Evolutionary conservation across 2,888 invertebrate species (phyloP), one percentile per base, ranked within the genome.

Genomic region (Dryococelus australis): DNA sequence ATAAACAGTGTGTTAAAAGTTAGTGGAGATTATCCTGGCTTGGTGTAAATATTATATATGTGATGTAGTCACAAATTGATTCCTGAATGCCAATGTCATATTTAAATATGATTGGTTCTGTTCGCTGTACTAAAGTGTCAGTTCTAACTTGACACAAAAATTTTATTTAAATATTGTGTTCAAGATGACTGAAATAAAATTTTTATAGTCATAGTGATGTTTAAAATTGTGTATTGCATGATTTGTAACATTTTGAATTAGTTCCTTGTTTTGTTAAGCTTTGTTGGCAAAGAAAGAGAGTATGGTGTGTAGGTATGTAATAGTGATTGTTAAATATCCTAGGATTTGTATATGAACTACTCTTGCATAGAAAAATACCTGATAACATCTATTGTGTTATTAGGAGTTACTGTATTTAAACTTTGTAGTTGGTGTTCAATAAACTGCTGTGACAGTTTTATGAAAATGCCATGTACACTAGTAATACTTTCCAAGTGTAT

Each of bases 1-100:
- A 88, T 89, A 81, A 88, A 85, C 10, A 16, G 26, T 24, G 84
- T 16, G 9, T 80, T 53, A 51, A 47, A 47, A 24, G 20, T 65
- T 16, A 65, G 8, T 65, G 65, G 20, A 65, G 65, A 65, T 65
- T 9, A 65, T 35, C 65, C n/a, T 10, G 20, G 65, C 65, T 65
- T 65, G 13, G n/a, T 65, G 65, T 65, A 65, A 65, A n/a, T 65
- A 24, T 65, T 65, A 65, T 24, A n/a, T 24, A 20, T 65, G 51
- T 65, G 65, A n/a, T 65, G 65, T 65, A 65, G 65, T 24, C 20
- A 20, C n/a, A 9, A 9, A 24, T 24, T 24, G 65, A 65, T 3
- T 65, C 65, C 20, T 65, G 65, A 65, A 16, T 65, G 65, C 65
- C 10, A 65, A n/a, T 65, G n/a, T 65, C n/a, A n/a, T 65, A 65